These are phyloP conservation scores for Xestia rhomboidea DNA, from an alignment of 2,888 invertebrate genomes.

Conservation along the genomic window DNA sequence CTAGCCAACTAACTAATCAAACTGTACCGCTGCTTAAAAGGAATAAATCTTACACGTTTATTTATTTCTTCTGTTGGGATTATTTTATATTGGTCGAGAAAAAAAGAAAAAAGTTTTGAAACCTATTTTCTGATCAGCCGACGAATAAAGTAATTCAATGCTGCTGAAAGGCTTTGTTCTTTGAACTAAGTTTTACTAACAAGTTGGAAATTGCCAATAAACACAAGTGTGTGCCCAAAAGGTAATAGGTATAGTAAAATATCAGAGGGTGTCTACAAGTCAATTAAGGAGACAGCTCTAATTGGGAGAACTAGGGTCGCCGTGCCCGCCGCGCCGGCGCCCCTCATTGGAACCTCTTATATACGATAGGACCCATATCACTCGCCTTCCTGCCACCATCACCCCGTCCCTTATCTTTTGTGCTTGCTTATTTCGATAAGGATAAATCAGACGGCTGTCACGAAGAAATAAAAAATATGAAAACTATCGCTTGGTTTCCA, in stretches of 20 bases:
- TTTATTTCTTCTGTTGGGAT: conserved; percentile 30
- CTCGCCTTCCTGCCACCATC: conserved; percentile 52
- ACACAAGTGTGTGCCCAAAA: conserved; percentile 20
- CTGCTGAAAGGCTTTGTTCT: conserved; percentile 8
- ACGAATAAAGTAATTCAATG: conserved; percentile 3
- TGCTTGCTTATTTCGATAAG: conserved; percentile 36
- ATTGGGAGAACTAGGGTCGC: conserved; percentile 60
- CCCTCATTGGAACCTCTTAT: conserved; percentile 54
- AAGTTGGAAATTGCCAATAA: conserved; percentile 19
- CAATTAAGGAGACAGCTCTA: conserved; percentile 62
- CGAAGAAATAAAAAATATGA: conserved; percentile 12
- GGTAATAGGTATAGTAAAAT: conserved; percentile 30
- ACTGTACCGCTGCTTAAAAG: conserved; percentile 20
- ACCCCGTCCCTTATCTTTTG: conserved; percentile 56
- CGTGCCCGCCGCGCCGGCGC: conserved; percentile 44
- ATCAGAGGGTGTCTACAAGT: conserved; percentile 50
- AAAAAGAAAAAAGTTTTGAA: conserved; percentile 7
- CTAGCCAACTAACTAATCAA: conserved; percentile 46
- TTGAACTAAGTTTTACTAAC: conserved; percentile 3
- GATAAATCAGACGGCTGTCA: conserved; percentile 20
- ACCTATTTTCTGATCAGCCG: not conserved
- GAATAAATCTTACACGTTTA: conserved; percentile 40
- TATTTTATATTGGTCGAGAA: conserved; percentile 19
- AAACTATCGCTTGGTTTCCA: conserved; percentile 13
- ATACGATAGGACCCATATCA: conserved; percentile 66